Percentiles rank a stretch among this genome's conserved stretches.
Evolutionary conservation across 2,113 vertebrate species (phyloP).

Genomic region (Gambusia holbrooki): DNA sequence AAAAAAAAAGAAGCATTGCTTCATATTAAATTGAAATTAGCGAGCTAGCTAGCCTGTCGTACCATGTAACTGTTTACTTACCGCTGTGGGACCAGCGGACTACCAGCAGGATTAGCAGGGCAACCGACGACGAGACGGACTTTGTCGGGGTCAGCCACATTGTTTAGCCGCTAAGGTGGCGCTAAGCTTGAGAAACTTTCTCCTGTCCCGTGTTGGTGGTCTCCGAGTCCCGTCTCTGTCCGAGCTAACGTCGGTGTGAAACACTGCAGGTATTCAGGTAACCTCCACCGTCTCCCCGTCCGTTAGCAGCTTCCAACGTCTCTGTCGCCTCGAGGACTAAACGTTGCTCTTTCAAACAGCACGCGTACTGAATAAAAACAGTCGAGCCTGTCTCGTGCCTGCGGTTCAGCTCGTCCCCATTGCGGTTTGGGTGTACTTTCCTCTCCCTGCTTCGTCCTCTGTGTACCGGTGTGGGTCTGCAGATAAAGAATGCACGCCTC

Average conservation of each 20-base stretch:
- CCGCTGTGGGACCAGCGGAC: conserved; percentile 68
- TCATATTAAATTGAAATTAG: conserved; percentile 5
- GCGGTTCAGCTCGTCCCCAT: conserved; percentile 58
- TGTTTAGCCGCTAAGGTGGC: conserved; percentile 57
- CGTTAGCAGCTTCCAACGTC: conserved; percentile 15
- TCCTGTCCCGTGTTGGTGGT: conserved; percentile 30
- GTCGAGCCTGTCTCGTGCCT: conserved; percentile 5
- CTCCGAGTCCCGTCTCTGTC: neutral
- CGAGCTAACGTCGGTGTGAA: conserved; percentile 20
- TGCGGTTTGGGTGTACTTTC: conserved; percentile 18
- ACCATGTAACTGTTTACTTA: conserved; percentile 76
- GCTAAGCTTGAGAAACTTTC: conserved; percentile 66
- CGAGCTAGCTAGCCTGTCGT: conserved; percentile 56
- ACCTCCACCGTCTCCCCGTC: conserved; percentile 31
- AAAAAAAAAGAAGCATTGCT: neutral
- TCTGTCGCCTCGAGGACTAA: conserved; percentile 23
- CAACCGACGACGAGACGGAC: conserved; percentile 56
- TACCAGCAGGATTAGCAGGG: conserved; percentile 75
- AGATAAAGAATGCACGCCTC: conserved; percentile 13
- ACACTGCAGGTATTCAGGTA: conserved; percentile 69
- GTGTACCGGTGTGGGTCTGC: conserved; percentile 15
- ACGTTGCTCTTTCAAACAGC: conserved; percentile 18
- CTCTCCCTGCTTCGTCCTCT: conserved; percentile 8
- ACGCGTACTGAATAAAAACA: neutral
- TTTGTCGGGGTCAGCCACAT: conserved; percentile 73